A percentile compares a stretch with the other conserved stretches of the same genome.
Evolutionary conservation across 2,797 vertebrate genomes (phyloP).

Genomic region (Austrolebias charrua): DNA sequence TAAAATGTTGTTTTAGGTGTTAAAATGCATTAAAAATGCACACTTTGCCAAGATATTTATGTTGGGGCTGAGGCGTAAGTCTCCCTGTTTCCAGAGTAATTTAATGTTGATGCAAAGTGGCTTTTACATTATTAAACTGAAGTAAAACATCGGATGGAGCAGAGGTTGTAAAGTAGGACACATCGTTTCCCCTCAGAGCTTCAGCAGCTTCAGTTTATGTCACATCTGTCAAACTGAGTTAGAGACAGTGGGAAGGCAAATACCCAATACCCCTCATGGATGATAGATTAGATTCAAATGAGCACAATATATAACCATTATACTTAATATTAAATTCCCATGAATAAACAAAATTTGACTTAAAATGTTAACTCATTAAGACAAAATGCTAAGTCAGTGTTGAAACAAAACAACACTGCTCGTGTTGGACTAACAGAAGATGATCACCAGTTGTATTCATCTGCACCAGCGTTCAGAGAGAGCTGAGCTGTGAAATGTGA

Average conservation of each 20-base stretch:
- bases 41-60: constrained; percentile 12
- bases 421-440: too few relatives aligned
- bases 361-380: neutral
- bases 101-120: constrained; percentile 22
- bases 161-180: constrained; percentile 67
- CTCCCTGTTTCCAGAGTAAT: constrained; percentile 23
- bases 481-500: too few relatives aligned
- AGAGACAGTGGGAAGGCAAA: too few relatives aligned
- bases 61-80: constrained; percentile 26
- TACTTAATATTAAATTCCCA: neutral
- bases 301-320: constrained; percentile 21
- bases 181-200: constrained; percentile 50
- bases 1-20: constrained; percentile 33
- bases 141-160: constrained; percentile 36
- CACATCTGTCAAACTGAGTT: constrained; percentile 54
- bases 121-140: constrained; percentile 55
- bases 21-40: constrained; percentile 11
- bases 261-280: constrained; percentile 16
- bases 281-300: constrained; percentile 21
- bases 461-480: too few relatives aligned
- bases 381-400: neutral
- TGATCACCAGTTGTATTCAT: too few relatives aligned
- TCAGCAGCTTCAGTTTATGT: constrained; percentile 35
- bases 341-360: too few relatives aligned
- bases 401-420: neutral